Evolutionary conservation across 2,797 vertebrate species (phyloP).

Genomic region (Chrosomus eos): DNA sequence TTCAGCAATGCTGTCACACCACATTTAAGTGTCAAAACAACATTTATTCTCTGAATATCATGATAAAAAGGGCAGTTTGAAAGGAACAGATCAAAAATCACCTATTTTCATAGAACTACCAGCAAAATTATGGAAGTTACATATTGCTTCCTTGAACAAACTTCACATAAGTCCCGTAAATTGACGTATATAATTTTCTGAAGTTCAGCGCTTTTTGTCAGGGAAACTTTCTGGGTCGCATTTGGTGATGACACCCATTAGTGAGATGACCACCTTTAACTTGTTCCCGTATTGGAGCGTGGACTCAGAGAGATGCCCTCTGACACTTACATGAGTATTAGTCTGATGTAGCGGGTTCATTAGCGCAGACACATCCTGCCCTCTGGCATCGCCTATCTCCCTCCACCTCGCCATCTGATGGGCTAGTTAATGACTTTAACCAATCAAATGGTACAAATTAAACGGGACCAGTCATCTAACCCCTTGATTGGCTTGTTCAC

Average conservation of each 20-base stretch:
- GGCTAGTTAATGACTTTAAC: slow-evolving; percentile 48
- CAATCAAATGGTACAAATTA: slow-evolving; percentile 47
- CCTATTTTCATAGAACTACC: not conserved
- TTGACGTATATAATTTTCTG: not conserved
- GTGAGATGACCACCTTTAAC: slow-evolving; percentile 44
- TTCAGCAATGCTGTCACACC: not conserved
- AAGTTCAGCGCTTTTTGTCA: slow-evolving; percentile 16
- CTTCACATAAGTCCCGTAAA: not conserved
- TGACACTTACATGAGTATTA: slow-evolving; percentile 49
- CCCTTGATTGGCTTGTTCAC: slow-evolving; percentile 43
- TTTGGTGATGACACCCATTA: slow-evolving; percentile 46
- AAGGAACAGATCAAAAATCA: not conserved
- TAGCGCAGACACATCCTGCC: slow-evolving; percentile 39
- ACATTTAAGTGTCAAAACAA: not conserved
- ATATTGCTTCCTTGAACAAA: slow-evolving; percentile 2
- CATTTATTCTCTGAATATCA: not conserved
- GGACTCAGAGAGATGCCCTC: slow-evolving; percentile 34
- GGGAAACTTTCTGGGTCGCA: slow-evolving; percentile 27
- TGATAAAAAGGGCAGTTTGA: not conserved
- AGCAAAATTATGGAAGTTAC: not conserved
- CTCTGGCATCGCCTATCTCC: slow-evolving; percentile 36
- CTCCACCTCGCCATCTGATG: slow-evolving; percentile 38
- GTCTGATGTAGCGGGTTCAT: slow-evolving; percentile 48
- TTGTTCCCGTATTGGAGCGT: slow-evolving; percentile 10
- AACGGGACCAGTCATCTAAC: slow-evolving; percentile 39